Percentiles rank a stretch among this genome's conserved stretches.
phyloP scores from a whole-genome alignment of 2,797 vertebrate genomes.

The Pogonophryne albipinna region DNA sequence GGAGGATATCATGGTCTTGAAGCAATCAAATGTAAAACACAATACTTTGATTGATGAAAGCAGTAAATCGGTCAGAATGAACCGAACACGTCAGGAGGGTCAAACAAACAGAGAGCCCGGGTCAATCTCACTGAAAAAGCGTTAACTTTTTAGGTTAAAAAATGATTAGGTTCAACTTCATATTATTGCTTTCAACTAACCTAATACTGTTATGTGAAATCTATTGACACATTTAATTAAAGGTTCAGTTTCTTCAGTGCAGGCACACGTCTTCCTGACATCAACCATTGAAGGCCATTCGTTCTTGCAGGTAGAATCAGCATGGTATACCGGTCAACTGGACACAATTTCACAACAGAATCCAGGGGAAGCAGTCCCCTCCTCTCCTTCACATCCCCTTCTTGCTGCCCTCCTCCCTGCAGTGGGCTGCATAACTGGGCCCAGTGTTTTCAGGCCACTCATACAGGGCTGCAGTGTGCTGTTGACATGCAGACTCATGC shows the following conservation, averaged over 20 bases:
- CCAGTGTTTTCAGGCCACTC: constrained; percentile 62
- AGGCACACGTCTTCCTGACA: neutral
- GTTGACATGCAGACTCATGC: constrained; percentile 61
- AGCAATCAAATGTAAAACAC: too few species aligned
- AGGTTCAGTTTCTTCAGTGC: too few species aligned
- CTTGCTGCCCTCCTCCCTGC: constrained; percentile 48
- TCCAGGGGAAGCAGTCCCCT: constrained; percentile 42
- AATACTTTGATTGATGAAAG: too few species aligned
- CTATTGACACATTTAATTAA: too few species aligned
- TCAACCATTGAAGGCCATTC: constrained; percentile 21
- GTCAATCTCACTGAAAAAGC: neutral
- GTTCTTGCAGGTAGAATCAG: constrained; percentile 25
- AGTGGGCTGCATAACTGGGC: constrained; percentile 65
- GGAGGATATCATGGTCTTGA: too few species aligned
- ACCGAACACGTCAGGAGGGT: too few species aligned
- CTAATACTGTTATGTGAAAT: too few species aligned
- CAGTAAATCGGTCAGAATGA: too few species aligned
- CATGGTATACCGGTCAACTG: constrained; percentile 50
- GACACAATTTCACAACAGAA: constrained; percentile 53
- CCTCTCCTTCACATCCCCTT: constrained; percentile 61
- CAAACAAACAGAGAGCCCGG: neutral
- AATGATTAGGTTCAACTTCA: too few species aligned
- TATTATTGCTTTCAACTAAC: too few species aligned
- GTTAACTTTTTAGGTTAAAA: too few species aligned
- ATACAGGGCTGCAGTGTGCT: constrained; percentile 68